A percentile compares a stretch with the other conserved stretches of the same genome.
Conservation (phyloP, 2,797 vertebrate genomes). For the Semotilus atromaculatus region DNA sequence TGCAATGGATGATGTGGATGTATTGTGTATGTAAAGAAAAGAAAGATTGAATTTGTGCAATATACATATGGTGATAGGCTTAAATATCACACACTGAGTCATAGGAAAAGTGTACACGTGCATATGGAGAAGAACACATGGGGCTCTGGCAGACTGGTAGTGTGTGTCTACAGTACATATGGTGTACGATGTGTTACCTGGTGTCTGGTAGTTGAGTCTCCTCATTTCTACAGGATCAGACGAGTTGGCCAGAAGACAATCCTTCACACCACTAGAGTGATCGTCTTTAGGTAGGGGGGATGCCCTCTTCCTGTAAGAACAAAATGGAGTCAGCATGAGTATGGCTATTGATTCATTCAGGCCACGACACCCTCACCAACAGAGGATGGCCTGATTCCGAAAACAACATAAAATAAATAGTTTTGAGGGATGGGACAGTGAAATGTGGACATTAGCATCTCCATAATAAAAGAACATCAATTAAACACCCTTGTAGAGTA, state of each 20-base stretch:
- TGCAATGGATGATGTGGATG: neutral
- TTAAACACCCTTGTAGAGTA: neutral
- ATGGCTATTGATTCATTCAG: neutral
- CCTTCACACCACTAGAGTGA: conserved; percentile 87
- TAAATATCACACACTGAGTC: conserved; percentile 69
- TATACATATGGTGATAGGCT: conserved; percentile 13
- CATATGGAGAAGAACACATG: conserved; percentile 28
- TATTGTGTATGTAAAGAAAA: neutral
- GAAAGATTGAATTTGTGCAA: conserved; percentile 60
- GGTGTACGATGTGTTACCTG: conserved; percentile 79
- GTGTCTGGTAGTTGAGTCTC: conserved; percentile 92
- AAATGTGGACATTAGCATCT: conserved; percentile 16
- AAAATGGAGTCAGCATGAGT: conserved; percentile 30
- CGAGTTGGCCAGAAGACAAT: conserved; percentile 87
- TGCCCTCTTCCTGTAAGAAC: conserved; percentile 85
- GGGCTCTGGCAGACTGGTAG: conserved; percentile 55
- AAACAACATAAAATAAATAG: neutral
- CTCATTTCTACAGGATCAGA: conserved; percentile 96
- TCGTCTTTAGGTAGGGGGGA: conserved; percentile 91
- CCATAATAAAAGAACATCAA: neutral
- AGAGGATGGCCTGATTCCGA: neutral
- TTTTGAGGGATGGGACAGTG: neutral
- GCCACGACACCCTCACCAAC: neutral
- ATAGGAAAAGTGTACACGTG: conserved; percentile 42
- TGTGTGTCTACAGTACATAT: conserved; percentile 27